These are phyloP conservation scores for Nestor notabilis DNA, from an alignment of 2,113 vertebrate species.

Conservation along the genomic window DNA sequence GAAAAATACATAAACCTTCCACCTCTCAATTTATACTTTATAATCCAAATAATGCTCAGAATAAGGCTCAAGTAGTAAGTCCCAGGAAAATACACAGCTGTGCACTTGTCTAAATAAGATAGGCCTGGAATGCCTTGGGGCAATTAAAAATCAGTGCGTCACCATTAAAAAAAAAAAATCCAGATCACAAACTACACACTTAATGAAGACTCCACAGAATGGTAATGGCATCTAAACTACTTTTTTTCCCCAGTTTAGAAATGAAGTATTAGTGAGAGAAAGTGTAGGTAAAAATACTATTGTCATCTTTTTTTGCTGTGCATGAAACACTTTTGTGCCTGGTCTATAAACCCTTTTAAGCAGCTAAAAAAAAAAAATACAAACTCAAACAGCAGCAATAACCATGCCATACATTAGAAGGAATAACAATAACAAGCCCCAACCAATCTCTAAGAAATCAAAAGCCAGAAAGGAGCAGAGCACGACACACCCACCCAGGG, in stretches of 20 bases:
- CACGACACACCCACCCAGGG: accelerated
- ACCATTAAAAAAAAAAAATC: not conserved
- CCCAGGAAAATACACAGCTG: slow-evolving; percentile 3
- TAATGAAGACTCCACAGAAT: not conserved
- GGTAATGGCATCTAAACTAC: not conserved
- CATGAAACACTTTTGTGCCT: not conserved
- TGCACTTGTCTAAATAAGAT: not conserved
- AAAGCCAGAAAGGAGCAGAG: not conserved
- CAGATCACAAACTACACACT: not conserved
- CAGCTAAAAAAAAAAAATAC: not conserved
- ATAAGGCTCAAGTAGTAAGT: not conserved
- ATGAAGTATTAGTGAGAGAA: not conserved
- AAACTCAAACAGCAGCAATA: not conserved
- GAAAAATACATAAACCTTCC: slow-evolving; percentile 30
- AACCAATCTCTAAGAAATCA: not conserved
- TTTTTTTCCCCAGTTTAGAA: not conserved
- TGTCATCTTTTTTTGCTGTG: not conserved
- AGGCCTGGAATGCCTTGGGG: slow-evolving; percentile 4
- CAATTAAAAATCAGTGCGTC: not conserved
- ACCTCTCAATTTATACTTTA: slow-evolving; percentile 10
- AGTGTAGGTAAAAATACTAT: not conserved
- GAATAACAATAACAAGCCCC: not conserved
- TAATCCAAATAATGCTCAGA: not conserved
- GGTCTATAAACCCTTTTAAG: not conserved
- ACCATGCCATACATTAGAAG: not conserved